phyloP scores from a whole-genome alignment of 2,797 vertebrate species.

The Agapornis canus region DNA sequence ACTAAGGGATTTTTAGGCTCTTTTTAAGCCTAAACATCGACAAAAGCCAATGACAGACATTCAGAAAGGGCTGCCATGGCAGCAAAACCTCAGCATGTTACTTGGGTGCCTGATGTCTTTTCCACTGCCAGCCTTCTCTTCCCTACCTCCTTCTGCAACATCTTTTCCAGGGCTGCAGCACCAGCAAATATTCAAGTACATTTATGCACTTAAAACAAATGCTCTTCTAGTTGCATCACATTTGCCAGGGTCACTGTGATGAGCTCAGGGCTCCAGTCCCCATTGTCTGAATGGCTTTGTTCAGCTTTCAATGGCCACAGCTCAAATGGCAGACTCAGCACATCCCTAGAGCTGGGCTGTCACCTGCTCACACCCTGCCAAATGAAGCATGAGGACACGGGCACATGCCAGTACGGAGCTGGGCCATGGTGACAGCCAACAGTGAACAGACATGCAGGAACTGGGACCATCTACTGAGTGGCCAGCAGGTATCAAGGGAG shows the following conservation, averaged over 20 bases:
- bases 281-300: constrained; percentile 25
- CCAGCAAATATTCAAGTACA: neutral
- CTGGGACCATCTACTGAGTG: rapidly evolving
- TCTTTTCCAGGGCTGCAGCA: neutral
- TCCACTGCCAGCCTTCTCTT: neutral
- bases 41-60: neutral
- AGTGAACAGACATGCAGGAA: neutral
- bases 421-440: neutral
- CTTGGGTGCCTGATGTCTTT: neutral
- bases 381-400: neutral
- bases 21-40: neutral
- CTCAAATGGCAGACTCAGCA: neutral
- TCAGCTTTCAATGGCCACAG: neutral
- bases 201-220: neutral
- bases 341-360: neutral
- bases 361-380: neutral
- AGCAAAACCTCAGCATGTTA: neutral
- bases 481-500: neutral
- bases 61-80: neutral
- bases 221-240: rapidly evolving
- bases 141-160: neutral
- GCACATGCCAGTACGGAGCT: neutral
- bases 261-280: constrained; percentile 6
- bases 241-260: neutral
- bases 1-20: neutral